A percentile compares a stretch with the other conserved stretches of the same genome.
phyloP scores from a whole-genome alignment of 92 coral and sea anemone species.

The Umimayanthus chanpuru region DNA sequence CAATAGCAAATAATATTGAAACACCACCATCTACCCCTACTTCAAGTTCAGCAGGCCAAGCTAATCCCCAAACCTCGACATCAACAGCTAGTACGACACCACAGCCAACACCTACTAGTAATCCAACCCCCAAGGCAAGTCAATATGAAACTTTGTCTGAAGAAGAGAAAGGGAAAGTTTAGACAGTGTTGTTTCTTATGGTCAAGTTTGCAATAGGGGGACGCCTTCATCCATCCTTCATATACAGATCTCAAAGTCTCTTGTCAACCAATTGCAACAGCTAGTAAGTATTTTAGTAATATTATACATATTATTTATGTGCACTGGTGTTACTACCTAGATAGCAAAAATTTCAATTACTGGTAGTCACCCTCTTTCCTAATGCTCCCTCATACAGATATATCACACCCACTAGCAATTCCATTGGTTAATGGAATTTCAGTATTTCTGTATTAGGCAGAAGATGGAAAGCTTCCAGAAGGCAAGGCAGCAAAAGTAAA shows the following conservation, averaged over 20 bases:
- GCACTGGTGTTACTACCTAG: no score
- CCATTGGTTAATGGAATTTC: slow-evolving; percentile 15
- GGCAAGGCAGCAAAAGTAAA: no score
- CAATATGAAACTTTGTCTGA: slow-evolving; percentile 46
- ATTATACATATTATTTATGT: slow-evolving; percentile 9
- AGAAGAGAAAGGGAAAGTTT: slow-evolving; percentile 46
- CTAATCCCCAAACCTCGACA: no score
- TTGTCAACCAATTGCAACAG: slow-evolving; percentile 37
- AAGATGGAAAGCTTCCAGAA: no score
- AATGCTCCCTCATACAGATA: slow-evolving; percentile 21
- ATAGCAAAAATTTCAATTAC: slow-evolving; percentile 11
- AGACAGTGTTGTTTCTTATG: slow-evolving; percentile 52
- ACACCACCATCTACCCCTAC: no score
- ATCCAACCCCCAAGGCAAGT: slow-evolving; percentile 22
- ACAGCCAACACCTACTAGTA: no score
- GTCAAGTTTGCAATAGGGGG: slow-evolving; percentile 61
- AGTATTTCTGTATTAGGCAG: slow-evolving; percentile 23
- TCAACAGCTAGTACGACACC: no score
- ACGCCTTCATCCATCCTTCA: slow-evolving; percentile 58
- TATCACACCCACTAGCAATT: slow-evolving; percentile 24
- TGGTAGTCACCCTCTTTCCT: slow-evolving; percentile 19
- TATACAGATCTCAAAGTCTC: slow-evolving; percentile 43
- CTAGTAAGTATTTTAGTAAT: slow-evolving; percentile 31
- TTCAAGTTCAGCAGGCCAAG: no score
- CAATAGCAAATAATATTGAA: no score